Evolutionary conservation across 2,888 invertebrate species (phyloP).

Genomic region (Ochropleura leucogaster): DNA sequence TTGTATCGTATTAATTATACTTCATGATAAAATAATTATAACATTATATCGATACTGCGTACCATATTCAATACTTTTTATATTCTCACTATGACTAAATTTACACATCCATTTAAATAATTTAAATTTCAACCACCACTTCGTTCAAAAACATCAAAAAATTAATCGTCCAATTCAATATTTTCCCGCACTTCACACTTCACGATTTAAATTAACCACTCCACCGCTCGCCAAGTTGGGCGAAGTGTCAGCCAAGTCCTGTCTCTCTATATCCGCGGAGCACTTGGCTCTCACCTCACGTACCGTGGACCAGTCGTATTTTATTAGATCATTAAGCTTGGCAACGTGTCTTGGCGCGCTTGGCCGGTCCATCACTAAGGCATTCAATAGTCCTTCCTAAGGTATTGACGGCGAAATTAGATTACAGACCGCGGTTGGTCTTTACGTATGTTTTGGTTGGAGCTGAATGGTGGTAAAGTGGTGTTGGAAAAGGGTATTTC

Average conservation of each 20-base stretch:
- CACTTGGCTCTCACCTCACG: slow-evolving; percentile 72
- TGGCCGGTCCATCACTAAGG: slow-evolving; percentile 75
- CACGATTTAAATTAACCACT: slow-evolving; percentile 56
- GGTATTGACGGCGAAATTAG: slow-evolving; percentile 63
- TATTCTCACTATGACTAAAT: neutral
- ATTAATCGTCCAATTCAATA: slow-evolving; percentile 20
- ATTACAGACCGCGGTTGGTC: slow-evolving; percentile 50
- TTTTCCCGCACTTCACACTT: slow-evolving; percentile 21
- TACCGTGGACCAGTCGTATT: slow-evolving; percentile 75
- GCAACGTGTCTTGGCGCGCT: slow-evolving; percentile 71
- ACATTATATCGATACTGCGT: neutral
- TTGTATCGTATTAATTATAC: neutral
- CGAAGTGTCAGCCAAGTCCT: slow-evolving; percentile 43
- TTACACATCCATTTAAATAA: neutral
- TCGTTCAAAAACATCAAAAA: neutral
- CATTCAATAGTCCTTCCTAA: slow-evolving; percentile 68
- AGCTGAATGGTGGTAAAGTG: slow-evolving; percentile 20
- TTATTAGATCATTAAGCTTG: slow-evolving; percentile 83
- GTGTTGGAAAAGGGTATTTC: slow-evolving; percentile 8
- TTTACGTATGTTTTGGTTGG: slow-evolving; percentile 48
- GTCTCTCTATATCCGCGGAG: slow-evolving; percentile 48
- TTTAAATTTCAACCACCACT: neutral
- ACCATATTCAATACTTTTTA: neutral
- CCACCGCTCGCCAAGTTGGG: slow-evolving; percentile 26
- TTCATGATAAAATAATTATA: neutral